A percentile compares a stretch with the other conserved stretches of the same genome.
Evolutionary conservation across 2,797 vertebrate genomes (phyloP).

Genomic region (Hypotaenidia philippensis): DNA sequence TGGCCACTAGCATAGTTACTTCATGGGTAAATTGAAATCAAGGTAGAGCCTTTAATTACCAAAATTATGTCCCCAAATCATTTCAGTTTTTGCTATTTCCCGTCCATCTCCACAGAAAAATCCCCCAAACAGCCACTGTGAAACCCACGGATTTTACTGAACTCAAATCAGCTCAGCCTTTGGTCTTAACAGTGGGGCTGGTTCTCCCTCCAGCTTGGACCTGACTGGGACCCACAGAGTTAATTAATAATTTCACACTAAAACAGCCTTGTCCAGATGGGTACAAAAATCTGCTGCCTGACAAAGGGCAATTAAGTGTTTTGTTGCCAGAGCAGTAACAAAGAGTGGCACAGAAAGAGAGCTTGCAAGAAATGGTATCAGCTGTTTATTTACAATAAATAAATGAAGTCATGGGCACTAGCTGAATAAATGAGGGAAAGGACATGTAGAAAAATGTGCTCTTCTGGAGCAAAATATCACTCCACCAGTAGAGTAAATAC

Average conservation of each 20-base stretch:
- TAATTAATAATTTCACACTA: conserved; percentile 43
- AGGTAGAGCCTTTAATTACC: not conserved
- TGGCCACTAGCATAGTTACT: not conserved
- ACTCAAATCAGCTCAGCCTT: not conserved
- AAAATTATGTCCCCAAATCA: not conserved
- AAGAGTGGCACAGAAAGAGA: conserved; percentile 50
- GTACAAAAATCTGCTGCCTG: conserved; percentile 51
- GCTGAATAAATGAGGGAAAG: conserved; percentile 40
- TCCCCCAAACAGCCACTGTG: not conserved
- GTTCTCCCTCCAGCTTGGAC: not conserved
- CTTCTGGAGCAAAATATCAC: conserved; percentile 39
- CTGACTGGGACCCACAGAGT: conserved; percentile 22
- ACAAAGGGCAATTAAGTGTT: conserved; percentile 60
- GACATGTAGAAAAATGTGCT: conserved; percentile 34
- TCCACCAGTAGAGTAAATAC: not conserved
- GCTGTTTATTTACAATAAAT: conserved; percentile 74
- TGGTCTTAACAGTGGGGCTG: not conserved
- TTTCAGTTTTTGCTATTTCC: not conserved
- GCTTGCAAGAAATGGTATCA: conserved; percentile 61
- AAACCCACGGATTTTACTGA: not conserved
- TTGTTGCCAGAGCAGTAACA: conserved; percentile 60
- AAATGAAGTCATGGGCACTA: conserved; percentile 62
- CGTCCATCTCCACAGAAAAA: not conserved
- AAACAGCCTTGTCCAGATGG: conserved; percentile 21
- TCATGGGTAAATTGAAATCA: not conserved